phyloP scores from a whole-genome alignment of 2,113 vertebrate genomes.

The Stercorarius parasiticus region DNA sequence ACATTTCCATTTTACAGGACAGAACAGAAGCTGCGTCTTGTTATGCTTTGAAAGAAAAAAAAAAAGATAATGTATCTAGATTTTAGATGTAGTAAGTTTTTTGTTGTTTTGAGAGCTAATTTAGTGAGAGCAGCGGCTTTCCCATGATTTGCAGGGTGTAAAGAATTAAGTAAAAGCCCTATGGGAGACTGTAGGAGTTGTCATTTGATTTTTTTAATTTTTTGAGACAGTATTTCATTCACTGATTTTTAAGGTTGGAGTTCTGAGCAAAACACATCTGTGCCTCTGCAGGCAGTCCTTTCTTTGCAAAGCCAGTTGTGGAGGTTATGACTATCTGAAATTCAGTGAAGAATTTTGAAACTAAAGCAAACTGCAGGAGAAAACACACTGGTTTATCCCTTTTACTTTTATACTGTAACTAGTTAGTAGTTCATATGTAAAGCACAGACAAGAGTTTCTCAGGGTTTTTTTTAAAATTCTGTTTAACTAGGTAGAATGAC shows the following conservation, averaged over 20 bases:
- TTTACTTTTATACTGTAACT: not conserved
- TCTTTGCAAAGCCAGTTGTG: not conserved
- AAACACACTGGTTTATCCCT: not conserved
- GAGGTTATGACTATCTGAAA: not conserved
- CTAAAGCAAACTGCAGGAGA: not conserved
- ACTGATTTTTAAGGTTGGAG: not conserved
- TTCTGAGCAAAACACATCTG: fast-evolving
- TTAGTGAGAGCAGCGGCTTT: not conserved
- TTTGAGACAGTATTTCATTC: not conserved
- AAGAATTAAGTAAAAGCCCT: not conserved
- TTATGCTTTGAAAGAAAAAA: not conserved
- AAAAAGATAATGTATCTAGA: not conserved
- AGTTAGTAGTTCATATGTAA: not conserved
- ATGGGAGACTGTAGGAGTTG: not conserved
- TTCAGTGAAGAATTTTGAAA: not conserved
- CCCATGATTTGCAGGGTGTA: not conserved
- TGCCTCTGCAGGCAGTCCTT: not conserved
- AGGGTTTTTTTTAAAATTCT: not conserved
- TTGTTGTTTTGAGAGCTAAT: not conserved
- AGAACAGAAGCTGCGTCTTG: not conserved
- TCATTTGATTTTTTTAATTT: not conserved
- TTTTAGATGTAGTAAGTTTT: not conserved
- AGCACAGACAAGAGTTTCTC: not conserved
- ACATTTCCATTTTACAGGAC: not conserved
- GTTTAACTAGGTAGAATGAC: not conserved